Base-by-base conservation (phyloP, 2,888 invertebrate species). In the Melinaea menophilus region DNA sequence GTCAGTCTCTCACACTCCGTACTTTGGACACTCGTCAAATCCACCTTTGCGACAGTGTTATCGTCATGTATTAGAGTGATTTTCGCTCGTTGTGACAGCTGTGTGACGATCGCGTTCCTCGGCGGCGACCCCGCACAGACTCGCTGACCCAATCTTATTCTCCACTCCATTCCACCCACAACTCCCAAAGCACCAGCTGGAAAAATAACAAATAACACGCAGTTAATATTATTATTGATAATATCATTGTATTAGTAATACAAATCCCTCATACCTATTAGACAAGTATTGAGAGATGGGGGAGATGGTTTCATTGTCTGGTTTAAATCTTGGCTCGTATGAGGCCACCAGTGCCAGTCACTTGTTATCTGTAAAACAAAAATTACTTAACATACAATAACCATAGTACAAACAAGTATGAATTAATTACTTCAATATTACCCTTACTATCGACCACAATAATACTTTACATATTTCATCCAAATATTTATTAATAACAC, bases 261-360 rank as follows among this genome's bases (percentile, higher is more conserved):
- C 35, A n/a, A 47, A 33, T 55, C 22, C 54, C 48, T 57, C 56
- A 12, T 82, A 89, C 90, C 90, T 69, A 90, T 88, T 1, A 90
- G 79, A 72, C 90, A 90, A 9, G 80, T 86, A 35, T 86, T 87
- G 3, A 89, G 76, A 13, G 79, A 83, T 0, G 88, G 88, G 3
- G 89, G 85, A 11, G 82, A 71, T 0, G 87, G 85, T 71, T 84
- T 90, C 64, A 86, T 79, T 0, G 86, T 86, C 66, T 83, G 87
- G 5, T 84, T 84, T 73, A 86, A 74, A 59, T 89, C 90, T 76
- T 88, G 87, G 72, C 87, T 89, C 4, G 83, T 78, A 63, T 87
- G 86, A 0, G 88, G 88, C 90, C 89, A 90, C 89, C 89, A 89
- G 71, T 89, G 89, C 89, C 88, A 90, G 64, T 90, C 90, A 62